Evolutionary conservation across 1,140 invertebrate genomes (phyloP), one percentile per base, ranked within the genome.

Genomic region (Drosophila teissieri): DNA sequence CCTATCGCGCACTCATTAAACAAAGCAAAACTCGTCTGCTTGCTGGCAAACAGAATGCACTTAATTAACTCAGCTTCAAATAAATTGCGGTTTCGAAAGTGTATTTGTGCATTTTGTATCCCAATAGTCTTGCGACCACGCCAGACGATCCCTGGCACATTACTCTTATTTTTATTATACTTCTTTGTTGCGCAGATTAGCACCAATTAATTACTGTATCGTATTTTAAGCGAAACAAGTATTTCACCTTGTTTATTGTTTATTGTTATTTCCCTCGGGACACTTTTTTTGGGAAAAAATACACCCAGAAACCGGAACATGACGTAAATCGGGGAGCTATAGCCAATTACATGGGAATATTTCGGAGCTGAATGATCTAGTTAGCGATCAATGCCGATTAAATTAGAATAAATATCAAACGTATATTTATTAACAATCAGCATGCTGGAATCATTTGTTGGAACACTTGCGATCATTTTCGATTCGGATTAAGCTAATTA

Each of bases 211-310:
- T 78, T 78, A 67, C 40, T 58, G 61, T 70, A 62, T 69, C 51
- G 42, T 76, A 70, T 77, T 70, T 70, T 44, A 58, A 72, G 76
- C 53, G 40, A 81, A 81, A 82, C 80, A 63, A 79, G 80, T 79
- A 78, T 82, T 69, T 78, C 17, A n/a, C 40, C 12, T 55, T 37
- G 22, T 40, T 74, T 62, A 15, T 55, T 49, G 36, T 52, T 73
- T 62, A 15, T 55, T 49, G 36, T 52, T 63, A 49, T 62, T 54
- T 58, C 39, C 54, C 19, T 34, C 19, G 3, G 19, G 48, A 48
- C 56, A 27, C 31, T 68, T 68, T 39, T 67, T 69, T 49, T 46
- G 17, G 34, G 11, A 14, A 37, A 15, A 65, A 49, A 17, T 70
- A 40, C 22, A 55, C 17, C 19, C 3, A 31, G 14, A 36, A 77